phyloP scores from a whole-genome alignment of 2,888 invertebrate species.

The Brachypalpus laphriformis region DNA sequence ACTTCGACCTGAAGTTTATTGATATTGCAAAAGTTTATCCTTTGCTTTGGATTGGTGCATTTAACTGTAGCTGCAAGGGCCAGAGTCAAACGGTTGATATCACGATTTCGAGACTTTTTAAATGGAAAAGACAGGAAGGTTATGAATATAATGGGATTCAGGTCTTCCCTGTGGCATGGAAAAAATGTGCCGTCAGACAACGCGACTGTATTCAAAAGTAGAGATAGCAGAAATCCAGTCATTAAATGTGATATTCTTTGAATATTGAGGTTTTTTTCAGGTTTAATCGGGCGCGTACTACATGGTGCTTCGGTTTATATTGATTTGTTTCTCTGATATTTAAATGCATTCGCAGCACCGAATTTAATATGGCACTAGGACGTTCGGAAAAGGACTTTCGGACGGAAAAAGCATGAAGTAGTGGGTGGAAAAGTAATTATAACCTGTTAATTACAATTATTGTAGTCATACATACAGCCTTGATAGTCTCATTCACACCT shows the following conservation, averaged over 20 bases:
- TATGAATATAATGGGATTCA: conserved; percentile 42
- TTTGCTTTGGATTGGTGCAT: conserved; percentile 47
- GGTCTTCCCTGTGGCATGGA: conserved; percentile 8
- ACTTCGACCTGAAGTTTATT: conserved; percentile 70
- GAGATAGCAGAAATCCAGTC: conserved; percentile 4
- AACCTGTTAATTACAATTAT: too few relatives aligned
- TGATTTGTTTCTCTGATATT: neutral
- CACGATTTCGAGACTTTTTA: conserved; percentile 25
- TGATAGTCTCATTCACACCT: too few relatives aligned
- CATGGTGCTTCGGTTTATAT: neutral
- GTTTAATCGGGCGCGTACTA: conserved; percentile 17
- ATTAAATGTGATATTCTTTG: conserved; percentile 38
- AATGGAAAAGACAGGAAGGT: conserved; percentile 31
- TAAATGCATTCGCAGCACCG: neutral
- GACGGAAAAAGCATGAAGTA: too few relatives aligned
- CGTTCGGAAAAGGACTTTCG: too few relatives aligned
- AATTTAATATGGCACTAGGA: neutral
- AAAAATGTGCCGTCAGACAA: conserved; percentile 15
- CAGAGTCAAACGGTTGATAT: conserved; percentile 15
- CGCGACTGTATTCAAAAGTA: neutral
- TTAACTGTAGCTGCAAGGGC: conserved; percentile 37
- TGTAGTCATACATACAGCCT: too few relatives aligned
- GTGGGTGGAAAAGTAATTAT: too few relatives aligned
- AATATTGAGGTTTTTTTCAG: conserved; percentile 1
- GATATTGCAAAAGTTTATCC: conserved; percentile 70